Conservation (phyloP, 1,140 invertebrate species). For the Portunus trituberculatus region DNA sequence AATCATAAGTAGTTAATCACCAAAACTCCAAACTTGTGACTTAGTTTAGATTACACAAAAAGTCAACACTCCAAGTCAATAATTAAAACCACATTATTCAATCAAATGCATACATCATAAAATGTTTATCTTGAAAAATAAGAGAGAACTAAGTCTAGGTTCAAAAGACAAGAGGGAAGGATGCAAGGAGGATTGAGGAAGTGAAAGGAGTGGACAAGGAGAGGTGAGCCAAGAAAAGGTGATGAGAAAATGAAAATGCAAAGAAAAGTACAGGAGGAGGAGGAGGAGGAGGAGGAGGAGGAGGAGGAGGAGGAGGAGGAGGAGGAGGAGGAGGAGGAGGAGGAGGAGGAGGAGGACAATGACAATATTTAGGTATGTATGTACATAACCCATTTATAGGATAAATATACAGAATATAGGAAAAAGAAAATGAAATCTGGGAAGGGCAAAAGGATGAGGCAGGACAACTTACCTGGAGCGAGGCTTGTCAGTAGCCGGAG, state of each 20-base stretch:
- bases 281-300: neutral
- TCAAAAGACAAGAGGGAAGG: too few relatives aligned
- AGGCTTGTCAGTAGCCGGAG: slow-evolving; percentile 63
- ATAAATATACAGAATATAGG: neutral
- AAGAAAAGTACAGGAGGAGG: neutral
- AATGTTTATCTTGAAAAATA: too few relatives aligned
- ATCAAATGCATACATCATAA: too few relatives aligned
- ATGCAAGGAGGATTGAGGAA: neutral
- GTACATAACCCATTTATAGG: too few relatives aligned
- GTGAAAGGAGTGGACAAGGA: neutral
- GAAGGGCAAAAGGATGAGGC: neutral
- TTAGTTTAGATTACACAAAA: too few relatives aligned
- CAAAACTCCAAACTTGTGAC: too few relatives aligned
- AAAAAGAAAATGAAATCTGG: neutral
- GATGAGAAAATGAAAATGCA: neutral
- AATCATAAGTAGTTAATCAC: too few relatives aligned
- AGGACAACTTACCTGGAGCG: slow-evolving; percentile 65
- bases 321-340: neutral
- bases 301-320: neutral
- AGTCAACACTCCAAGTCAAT: too few relatives aligned
- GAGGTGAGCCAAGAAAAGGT: neutral
- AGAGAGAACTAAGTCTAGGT: too few relatives aligned
- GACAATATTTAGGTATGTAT: too few relatives aligned
- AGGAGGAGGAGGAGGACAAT: neutral
- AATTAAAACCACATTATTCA: too few relatives aligned